A percentile compares a stretch with the other conserved stretches of the same genome.
Evolutionary conservation across 2,113 vertebrate species (phyloP).

Genomic region (Eretmochelys imbricata): DNA sequence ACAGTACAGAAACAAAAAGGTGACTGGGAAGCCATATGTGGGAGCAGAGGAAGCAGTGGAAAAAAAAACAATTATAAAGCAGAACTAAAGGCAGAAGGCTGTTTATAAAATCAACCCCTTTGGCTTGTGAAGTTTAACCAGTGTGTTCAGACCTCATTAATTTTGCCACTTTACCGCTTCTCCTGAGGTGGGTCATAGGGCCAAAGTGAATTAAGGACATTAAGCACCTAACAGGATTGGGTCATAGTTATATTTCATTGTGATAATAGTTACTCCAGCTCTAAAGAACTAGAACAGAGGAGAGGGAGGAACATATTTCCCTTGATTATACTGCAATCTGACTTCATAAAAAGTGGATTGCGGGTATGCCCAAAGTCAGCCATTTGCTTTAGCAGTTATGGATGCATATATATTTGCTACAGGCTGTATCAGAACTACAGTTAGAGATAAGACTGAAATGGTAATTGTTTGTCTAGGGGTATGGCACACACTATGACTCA

Average conservation of each 20-base stretch:
- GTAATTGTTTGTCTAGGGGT: not conserved
- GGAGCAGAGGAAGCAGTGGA: not conserved
- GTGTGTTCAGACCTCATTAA: conserved; percentile 18
- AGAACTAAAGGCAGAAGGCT: not conserved
- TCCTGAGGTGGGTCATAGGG: not conserved
- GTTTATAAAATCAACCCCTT: conserved; percentile 39
- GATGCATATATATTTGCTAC: not conserved
- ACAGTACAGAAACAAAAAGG: not conserved
- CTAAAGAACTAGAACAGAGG: not conserved
- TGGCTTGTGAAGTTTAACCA: conserved; percentile 44
- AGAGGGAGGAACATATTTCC: not conserved
- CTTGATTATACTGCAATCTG: not conserved
- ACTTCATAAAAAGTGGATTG: not conserved
- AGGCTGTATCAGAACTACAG: not conserved
- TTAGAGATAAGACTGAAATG: not conserved
- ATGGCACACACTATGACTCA: not conserved
- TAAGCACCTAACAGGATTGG: not conserved
- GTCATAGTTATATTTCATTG: conserved; percentile 51
- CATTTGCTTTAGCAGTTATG: not conserved
- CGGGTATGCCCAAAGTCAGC: not conserved
- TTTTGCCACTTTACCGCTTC: conserved; percentile 14
- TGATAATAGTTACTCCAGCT: not conserved
- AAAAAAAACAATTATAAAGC: not conserved
- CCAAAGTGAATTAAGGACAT: conserved; percentile 44
- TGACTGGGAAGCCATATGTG: not conserved